A percentile compares a stretch with the other conserved stretches of the same genome.
Evolutionary conservation across 2,113 vertebrate species (phyloP).

Genomic region (Bubalus kerabau): DNA sequence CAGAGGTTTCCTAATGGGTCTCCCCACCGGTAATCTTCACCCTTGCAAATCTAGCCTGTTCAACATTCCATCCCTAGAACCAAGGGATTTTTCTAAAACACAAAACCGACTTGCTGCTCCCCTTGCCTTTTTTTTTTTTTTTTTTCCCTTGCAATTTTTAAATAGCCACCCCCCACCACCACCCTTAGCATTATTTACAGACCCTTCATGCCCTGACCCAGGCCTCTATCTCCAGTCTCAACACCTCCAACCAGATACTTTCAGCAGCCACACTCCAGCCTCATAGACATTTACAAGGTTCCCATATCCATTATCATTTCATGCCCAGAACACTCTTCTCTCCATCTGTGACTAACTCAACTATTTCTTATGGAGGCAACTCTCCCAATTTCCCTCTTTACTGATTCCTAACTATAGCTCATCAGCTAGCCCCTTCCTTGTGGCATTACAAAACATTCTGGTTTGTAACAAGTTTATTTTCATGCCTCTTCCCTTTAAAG

Average conservation of each 20-base stretch:
- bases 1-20: neutral
- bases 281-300: fast-evolving
- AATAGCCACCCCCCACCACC: neutral
- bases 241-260: neutral
- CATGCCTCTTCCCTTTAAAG: neutral
- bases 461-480: neutral
- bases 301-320: neutral
- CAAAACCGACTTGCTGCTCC: neutral
- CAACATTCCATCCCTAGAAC: neutral
- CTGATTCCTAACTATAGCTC: neutral
- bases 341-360: neutral
- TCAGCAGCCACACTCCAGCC: neutral
- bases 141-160: neutral
- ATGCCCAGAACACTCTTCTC: neutral
- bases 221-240: neutral
- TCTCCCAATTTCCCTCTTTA: neutral
- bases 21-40: neutral
- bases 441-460: neutral
- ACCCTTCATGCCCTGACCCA: neutral
- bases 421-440: neutral
- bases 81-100: neutral
- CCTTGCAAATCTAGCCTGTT: neutral
- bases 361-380: neutral
- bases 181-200: neutral
- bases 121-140: neutral